A percentile compares a stretch with the other conserved stretches of the same genome.
These are phyloP conservation scores for Microcebus murinus DNA, from an alignment of 2,113 vertebrate genomes.

Conservation along the genomic window DNA sequence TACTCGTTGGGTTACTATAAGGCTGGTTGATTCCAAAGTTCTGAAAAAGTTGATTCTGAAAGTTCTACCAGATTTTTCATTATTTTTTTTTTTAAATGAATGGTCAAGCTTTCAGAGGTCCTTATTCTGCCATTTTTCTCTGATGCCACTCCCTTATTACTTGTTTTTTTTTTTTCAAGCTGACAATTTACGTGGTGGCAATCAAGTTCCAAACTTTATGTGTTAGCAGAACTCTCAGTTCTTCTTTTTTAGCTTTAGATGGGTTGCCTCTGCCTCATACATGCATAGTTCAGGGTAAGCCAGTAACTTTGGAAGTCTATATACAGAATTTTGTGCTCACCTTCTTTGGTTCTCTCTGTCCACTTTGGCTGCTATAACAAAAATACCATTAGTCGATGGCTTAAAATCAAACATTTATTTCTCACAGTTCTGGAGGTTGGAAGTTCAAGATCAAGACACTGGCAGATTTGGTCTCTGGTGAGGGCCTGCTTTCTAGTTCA, in stretches of 20 bases:
- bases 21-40: neutral
- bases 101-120: neutral
- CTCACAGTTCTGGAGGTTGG: neutral
- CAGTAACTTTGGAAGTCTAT: neutral
- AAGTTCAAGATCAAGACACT: neutral
- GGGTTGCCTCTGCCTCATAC: neutral
- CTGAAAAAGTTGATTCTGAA: neutral
- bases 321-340: neutral
- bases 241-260: neutral
- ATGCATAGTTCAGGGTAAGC: accelerated
- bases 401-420: neutral
- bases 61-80: neutral
- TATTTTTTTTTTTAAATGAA: neutral
- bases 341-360: neutral
- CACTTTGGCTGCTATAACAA: neutral
- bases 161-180: neutral
- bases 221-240: neutral
- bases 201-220: neutral
- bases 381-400: neutral
- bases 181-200: neutral
- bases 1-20: neutral
- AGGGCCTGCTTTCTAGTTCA: too few relatives aligned
- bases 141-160: neutral
- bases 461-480: neutral
- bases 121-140: neutral